Evolutionary conservation across 2,888 invertebrate genomes (phyloP).

Genomic region (Octodonta nipae): DNA sequence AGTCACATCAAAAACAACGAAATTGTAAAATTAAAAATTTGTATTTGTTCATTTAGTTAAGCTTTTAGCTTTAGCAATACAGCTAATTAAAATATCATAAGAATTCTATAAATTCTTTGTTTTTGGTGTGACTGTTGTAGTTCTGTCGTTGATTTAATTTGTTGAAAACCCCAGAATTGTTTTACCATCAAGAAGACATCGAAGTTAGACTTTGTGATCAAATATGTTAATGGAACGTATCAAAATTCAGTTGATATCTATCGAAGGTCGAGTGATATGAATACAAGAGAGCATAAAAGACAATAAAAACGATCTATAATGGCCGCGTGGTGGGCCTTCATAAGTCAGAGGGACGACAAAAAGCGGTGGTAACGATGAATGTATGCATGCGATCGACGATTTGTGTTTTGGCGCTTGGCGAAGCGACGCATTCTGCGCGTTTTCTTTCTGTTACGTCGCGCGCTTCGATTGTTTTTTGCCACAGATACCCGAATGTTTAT

Average conservation of each 20-base stretch:
- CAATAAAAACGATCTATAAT: slow-evolving; percentile 21
- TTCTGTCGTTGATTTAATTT: too few relatives aligned
- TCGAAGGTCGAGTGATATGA: slow-evolving; percentile 18
- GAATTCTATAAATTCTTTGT: too few relatives aligned
- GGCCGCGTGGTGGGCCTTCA: slow-evolving; percentile 25
- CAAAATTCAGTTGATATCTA: slow-evolving; percentile 5
- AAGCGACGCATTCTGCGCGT: slow-evolving; percentile 34
- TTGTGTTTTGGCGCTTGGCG: slow-evolving; percentile 36
- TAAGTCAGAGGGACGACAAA: slow-evolving; percentile 30
- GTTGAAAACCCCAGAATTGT: too few relatives aligned
- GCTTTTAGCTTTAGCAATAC: too few relatives aligned
- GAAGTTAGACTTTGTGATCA: too few relatives aligned
- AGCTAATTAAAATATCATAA: too few relatives aligned
- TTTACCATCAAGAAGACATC: too few relatives aligned
- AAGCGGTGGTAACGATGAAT: slow-evolving; percentile 33
- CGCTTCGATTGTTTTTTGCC: too few relatives aligned
- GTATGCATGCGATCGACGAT: slow-evolving; percentile 32
- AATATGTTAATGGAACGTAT: slow-evolving; percentile 8
- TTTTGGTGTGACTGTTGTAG: too few relatives aligned
- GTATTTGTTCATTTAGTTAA: too few relatives aligned
- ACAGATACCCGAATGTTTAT: slow-evolving; percentile 14
- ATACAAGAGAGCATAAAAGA: slow-evolving; percentile 23
- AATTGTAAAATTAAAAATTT: too few relatives aligned
- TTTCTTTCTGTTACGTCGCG: slow-evolving; percentile 25
- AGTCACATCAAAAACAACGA: too few relatives aligned